These are phyloP conservation scores for Campoletis raptor DNA, from an alignment of 2,888 invertebrate genomes.

Conservation along the genomic window DNA sequence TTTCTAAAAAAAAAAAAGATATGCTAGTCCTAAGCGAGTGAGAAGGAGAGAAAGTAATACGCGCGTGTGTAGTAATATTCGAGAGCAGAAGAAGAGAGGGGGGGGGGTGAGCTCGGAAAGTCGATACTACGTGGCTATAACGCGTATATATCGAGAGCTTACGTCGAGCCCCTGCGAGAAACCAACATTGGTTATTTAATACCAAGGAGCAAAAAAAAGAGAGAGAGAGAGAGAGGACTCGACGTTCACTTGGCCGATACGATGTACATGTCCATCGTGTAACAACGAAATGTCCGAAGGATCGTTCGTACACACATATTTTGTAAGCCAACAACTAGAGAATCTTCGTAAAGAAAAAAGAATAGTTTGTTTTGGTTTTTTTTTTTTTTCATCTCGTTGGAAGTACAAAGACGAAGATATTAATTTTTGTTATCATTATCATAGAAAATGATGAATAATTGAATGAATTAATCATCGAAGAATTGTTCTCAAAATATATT, in stretches of 20 bases:
- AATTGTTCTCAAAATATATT: neutral
- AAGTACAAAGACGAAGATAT: neutral
- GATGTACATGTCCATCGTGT: conserved; percentile 44
- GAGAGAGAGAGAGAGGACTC: conserved; percentile 29
- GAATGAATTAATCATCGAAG: neutral
- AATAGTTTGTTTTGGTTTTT: neutral
- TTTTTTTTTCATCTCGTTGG: neutral
- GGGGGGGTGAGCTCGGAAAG: conserved; percentile 50
- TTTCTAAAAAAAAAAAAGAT: neutral
- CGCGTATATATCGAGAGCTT: conserved; percentile 49
- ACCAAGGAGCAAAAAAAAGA: conserved; percentile 33
- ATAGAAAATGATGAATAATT: neutral
- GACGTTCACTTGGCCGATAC: conserved; percentile 61
- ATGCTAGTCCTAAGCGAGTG: conserved; percentile 16
- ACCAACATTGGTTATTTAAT: conserved; percentile 65
- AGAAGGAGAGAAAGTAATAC: conserved; percentile 39
- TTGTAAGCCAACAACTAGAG: conserved; percentile 1
- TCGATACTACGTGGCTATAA: conserved; percentile 61
- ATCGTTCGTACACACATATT: conserved; percentile 10
- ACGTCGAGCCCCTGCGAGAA: conserved; percentile 36
- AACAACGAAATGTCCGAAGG: conserved; percentile 21
- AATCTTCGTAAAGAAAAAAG: conserved; percentile 3
- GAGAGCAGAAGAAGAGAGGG: conserved; percentile 33
- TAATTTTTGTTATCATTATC: neutral
- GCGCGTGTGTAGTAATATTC: conserved; percentile 41